Conservation (phyloP, 2,113 vertebrate genomes). For the Scomber colias region DNA sequence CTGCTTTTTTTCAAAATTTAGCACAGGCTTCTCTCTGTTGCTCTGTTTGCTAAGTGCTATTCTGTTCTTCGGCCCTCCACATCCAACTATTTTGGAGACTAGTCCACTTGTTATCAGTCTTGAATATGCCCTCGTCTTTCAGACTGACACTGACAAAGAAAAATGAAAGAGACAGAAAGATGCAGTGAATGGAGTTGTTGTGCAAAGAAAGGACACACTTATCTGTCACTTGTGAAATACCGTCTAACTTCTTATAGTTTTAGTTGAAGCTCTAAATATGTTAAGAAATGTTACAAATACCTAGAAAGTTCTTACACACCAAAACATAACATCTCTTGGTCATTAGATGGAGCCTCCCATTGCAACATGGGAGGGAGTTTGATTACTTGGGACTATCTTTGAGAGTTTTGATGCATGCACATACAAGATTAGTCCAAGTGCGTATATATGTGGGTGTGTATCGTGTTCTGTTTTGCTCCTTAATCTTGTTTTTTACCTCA, state of each 20-base stretch:
- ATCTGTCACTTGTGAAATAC: background rate
- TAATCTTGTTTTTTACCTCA: conserved; percentile 71
- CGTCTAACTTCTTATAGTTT: background rate
- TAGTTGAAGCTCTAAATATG: background rate
- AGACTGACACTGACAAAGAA: background rate
- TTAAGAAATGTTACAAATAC: background rate
- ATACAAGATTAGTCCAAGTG: conserved; percentile 67
- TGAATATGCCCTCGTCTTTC: conserved; percentile 2
- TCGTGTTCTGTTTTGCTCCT: conserved; percentile 45
- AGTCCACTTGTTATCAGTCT: conserved; percentile 22
- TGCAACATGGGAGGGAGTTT: conserved; percentile 47
- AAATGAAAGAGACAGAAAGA: background rate
- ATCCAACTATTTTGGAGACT: conserved; percentile 26
- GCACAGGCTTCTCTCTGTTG: conserved; percentile 25
- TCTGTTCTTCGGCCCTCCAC: conserved; percentile 28
- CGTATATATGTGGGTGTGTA: conserved; percentile 46
- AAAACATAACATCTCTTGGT: conserved; percentile 22
- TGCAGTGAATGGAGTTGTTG: background rate
- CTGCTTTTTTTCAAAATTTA: conserved; percentile 9
- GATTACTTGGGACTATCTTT: conserved; percentile 54
- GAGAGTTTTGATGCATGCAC: conserved; percentile 52
- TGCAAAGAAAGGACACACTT: background rate
- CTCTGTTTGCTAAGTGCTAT: conserved; percentile 31
- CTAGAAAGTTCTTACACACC: background rate
- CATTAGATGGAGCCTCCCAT: background rate